These are phyloP conservation scores for Chrysodeixis includens DNA, from an alignment of 2,888 invertebrate genomes.

Conservation along the genomic window DNA sequence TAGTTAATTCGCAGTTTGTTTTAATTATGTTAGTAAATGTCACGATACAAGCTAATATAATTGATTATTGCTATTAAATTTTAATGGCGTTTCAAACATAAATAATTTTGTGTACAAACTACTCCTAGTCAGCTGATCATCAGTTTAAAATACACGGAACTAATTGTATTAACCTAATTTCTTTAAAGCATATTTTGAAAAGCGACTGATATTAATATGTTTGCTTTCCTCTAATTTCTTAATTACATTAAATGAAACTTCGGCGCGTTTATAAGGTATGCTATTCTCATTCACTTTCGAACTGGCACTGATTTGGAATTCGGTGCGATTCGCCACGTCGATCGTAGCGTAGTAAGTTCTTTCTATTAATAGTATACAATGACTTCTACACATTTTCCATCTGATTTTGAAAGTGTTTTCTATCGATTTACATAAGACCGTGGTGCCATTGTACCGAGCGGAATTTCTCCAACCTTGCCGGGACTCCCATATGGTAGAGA, in stretches of 20 bases:
- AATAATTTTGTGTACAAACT: not conserved
- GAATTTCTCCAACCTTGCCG: not conserved
- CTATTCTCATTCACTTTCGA: conserved; percentile 30
- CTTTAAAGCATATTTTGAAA: conserved; percentile 12
- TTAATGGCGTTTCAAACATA: not conserved
- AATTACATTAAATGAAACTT: conserved; percentile 35
- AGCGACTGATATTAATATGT: conserved; percentile 8
- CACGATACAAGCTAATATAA: not conserved
- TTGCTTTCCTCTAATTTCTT: conserved; percentile 23
- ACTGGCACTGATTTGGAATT: conserved; percentile 11
- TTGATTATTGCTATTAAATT: not conserved
- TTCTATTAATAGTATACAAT: not conserved
- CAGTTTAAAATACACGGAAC: not conserved
- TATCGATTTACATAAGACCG: not conserved
- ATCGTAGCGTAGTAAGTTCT: not conserved
- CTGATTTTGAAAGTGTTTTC: not conserved
- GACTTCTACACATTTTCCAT: not conserved
- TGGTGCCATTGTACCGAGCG: not conserved
- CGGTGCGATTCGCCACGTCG: not conserved
- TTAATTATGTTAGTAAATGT: not conserved
- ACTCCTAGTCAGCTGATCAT: not conserved
- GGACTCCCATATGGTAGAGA: no score
- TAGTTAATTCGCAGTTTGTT: not conserved
- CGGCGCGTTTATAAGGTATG: conserved; percentile 11
- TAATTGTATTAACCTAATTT: not conserved